phyloP scores from a whole-genome alignment of 2,888 invertebrate genomes.

The Pristionchus arcanus region DNA sequence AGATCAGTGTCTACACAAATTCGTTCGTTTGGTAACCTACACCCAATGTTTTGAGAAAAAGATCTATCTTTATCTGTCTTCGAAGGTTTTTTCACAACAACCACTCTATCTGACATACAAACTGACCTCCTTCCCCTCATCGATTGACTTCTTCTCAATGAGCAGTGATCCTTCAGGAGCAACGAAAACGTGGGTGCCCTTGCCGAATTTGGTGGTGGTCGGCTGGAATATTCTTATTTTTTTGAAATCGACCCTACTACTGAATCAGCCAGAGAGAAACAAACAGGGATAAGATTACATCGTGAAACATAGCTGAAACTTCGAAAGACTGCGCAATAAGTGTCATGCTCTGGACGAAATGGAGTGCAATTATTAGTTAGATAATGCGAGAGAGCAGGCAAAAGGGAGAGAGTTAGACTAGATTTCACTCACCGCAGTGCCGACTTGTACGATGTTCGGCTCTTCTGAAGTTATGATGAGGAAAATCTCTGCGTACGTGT shows the following conservation, averaged over 20 bases:
- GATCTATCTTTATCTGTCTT: too few species aligned
- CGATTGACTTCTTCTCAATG: background rate
- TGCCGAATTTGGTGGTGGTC: background rate
- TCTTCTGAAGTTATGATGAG: background rate
- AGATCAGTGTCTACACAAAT: background rate
- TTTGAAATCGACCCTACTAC: background rate
- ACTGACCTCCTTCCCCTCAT: background rate
- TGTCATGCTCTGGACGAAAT: too few species aligned
- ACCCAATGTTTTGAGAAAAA: too few species aligned
- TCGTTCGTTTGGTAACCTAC: too few species aligned
- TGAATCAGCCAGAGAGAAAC: background rate
- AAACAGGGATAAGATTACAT: background rate
- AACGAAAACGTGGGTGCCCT: background rate
- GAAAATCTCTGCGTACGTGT: slow-evolving; percentile 1
- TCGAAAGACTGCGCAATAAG: too few species aligned
- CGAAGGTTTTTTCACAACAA: too few species aligned
- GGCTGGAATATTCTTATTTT: background rate
- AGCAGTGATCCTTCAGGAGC: slow-evolving; percentile 24
- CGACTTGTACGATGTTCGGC: background rate
- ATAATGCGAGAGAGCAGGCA: background rate
- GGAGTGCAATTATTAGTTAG: too few species aligned
- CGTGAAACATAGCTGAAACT: background rate
- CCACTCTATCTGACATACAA: too few species aligned
- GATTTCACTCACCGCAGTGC: background rate
- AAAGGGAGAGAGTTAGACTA: background rate